Conservation (phyloP, 2,888 invertebrate genomes). For the Branchellion lobata region DNA sequence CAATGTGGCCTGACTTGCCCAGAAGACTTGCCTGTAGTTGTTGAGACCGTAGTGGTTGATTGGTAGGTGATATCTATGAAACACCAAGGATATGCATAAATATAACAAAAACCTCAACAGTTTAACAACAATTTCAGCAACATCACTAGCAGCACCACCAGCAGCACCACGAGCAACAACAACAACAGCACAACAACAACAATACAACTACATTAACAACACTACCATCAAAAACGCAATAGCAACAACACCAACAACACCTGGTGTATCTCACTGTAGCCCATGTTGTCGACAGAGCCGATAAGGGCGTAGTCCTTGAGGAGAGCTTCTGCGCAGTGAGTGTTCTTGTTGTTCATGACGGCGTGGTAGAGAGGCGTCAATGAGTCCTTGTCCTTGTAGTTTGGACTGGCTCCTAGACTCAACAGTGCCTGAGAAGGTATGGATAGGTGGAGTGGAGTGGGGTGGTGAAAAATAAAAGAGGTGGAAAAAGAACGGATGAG, state of each 20-base stretch:
- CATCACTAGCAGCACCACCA: no score
- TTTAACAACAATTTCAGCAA: no score
- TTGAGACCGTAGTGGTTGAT: neutral
- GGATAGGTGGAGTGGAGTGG: no score
- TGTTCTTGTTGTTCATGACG: constrained; percentile 69
- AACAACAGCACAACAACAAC: neutral
- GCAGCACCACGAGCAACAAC: no score
- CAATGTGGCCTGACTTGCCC: constrained; percentile 90
- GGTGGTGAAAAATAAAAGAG: no score
- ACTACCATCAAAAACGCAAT: neutral
- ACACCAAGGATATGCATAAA: no score
- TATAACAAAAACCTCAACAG: no score
- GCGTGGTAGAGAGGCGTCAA: constrained; percentile 68
- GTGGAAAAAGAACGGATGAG: neutral
- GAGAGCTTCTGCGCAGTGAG: constrained; percentile 79
- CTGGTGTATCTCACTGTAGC: constrained; percentile 99
- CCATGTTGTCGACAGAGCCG: constrained; percentile 90
- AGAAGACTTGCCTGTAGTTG: constrained; percentile 83
- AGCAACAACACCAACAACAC: constrained; percentile 65
- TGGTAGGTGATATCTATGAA: no score
- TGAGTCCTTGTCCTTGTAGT: constrained; percentile 90
- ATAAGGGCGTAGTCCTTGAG: constrained; percentile 91
- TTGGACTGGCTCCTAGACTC: constrained; percentile 91
- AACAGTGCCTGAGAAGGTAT: constrained; percentile 76
- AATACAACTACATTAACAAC: neutral